Evolutionary conservation across 1,140 invertebrate genomes (phyloP).

Genomic region (Papilio polyxenes): DNA sequence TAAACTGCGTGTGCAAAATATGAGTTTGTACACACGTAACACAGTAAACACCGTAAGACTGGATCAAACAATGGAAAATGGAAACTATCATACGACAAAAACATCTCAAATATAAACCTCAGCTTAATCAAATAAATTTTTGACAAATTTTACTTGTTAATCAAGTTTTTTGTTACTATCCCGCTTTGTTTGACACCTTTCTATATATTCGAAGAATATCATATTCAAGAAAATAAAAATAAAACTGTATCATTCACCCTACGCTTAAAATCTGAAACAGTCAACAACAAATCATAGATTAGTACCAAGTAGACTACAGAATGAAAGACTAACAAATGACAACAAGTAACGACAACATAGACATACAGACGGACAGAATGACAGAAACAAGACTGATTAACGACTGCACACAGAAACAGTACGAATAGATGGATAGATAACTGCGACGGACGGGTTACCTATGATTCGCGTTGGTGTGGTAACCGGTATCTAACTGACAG

Average conservation of each 20-base stretch:
- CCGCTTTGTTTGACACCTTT: too few species aligned
- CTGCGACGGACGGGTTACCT: neutral
- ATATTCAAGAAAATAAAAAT: neutral
- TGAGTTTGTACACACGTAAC: too few species aligned
- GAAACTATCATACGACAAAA: too few species aligned
- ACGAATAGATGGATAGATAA: slow-evolving; percentile 19
- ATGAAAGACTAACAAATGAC: slow-evolving; percentile 14
- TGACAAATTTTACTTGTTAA: too few species aligned
- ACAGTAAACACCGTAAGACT: too few species aligned
- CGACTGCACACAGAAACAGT: slow-evolving; percentile 9
- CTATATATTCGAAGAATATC: too few species aligned
- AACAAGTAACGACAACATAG: neutral
- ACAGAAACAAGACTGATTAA: slow-evolving; percentile 36
- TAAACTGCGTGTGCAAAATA: too few species aligned
- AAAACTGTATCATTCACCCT: neutral
- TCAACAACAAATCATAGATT: slow-evolving; percentile 1
- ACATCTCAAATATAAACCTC: too few species aligned
- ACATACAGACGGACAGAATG: slow-evolving; percentile 7
- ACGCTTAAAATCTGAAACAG: neutral
- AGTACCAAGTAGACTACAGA: slow-evolving; percentile 4
- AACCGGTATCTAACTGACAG: slow-evolving; percentile 3
- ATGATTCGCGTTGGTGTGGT: slow-evolving; percentile 1
- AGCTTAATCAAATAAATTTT: too few species aligned
- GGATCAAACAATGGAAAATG: too few species aligned
- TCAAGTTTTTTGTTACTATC: too few species aligned